Conservation (phyloP, 2,113 vertebrate genomes). For the Lepidothrix coronata region DNA sequence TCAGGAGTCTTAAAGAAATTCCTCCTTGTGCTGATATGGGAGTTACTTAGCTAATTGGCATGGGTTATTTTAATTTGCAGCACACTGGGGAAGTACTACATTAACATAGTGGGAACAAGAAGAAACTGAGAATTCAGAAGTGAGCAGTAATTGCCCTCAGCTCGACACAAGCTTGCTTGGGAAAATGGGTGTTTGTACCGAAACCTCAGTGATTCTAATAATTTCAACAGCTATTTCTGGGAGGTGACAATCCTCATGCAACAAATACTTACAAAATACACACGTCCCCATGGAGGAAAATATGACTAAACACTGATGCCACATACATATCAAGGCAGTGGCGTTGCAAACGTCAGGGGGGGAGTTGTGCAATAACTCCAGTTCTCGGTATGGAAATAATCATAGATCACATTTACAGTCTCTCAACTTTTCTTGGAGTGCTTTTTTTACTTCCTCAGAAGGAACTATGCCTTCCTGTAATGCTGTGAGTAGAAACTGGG, state of each 20-base stretch:
- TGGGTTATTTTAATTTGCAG: not conserved
- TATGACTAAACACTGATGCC: not conserved
- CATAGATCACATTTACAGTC: not conserved
- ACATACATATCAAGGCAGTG: not conserved
- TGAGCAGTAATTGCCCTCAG: not conserved
- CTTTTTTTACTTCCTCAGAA: not conserved
- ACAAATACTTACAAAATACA: not conserved
- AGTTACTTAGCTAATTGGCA: not conserved
- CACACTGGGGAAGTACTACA: not conserved
- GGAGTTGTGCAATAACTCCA: not conserved
- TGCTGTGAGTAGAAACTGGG: not conserved
- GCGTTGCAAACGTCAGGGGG: not conserved
- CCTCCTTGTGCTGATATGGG: not conserved
- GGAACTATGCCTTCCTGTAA: not conserved
- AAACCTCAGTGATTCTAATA: not conserved
- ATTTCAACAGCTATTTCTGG: conserved; percentile 7
- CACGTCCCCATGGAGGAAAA: not conserved
- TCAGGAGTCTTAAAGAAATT: not conserved
- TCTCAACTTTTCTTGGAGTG: not conserved
- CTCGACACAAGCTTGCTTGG: not conserved
- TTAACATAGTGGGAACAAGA: not conserved
- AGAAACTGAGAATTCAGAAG: not conserved
- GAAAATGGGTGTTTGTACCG: not conserved
- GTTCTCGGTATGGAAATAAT: not conserved
- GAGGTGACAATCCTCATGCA: not conserved